These are phyloP conservation scores for Smutsia temminckii DNA, from an alignment of 2,797 vertebrate genomes.

Conservation along the genomic window DNA sequence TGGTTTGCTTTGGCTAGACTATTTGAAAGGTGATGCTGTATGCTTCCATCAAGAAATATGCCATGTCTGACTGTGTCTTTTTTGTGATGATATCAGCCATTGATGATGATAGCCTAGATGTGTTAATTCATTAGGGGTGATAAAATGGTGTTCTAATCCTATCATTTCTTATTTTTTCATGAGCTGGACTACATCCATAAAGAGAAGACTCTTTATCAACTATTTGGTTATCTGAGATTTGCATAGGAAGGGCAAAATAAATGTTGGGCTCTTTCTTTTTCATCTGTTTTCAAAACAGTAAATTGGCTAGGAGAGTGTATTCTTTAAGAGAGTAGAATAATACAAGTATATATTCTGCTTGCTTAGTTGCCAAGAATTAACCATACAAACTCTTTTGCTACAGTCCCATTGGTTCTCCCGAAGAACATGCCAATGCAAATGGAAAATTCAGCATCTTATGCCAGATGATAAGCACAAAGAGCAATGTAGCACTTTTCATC, in stretches of 20 bases:
- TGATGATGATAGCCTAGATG: not conserved
- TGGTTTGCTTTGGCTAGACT: not conserved
- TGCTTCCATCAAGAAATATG: not conserved
- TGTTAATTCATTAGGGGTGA: not conserved
- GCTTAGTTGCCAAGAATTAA: not conserved
- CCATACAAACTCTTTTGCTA: not conserved
- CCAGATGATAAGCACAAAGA: not conserved
- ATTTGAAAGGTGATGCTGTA: not conserved
- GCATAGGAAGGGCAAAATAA: not conserved
- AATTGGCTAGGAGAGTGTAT: not conserved
- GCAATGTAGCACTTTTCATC: slow-evolving; percentile 46
- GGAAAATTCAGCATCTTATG: not conserved
- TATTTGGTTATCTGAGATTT: not conserved
- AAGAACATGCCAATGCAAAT: not conserved
- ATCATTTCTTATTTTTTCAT: not conserved
- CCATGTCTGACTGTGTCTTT: not conserved
- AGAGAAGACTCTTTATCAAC: not conserved
- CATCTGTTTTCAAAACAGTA: not conserved
- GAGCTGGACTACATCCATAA: not conserved
- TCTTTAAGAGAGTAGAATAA: not conserved
- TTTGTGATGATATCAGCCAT: not conserved
- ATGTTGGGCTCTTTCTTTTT: not conserved
- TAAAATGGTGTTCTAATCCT: not conserved
- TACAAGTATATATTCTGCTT: not conserved
- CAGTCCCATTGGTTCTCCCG: not conserved